Base-by-base conservation (phyloP, 2,113 vertebrate genomes). In the Hyaena hyaena region DNA sequence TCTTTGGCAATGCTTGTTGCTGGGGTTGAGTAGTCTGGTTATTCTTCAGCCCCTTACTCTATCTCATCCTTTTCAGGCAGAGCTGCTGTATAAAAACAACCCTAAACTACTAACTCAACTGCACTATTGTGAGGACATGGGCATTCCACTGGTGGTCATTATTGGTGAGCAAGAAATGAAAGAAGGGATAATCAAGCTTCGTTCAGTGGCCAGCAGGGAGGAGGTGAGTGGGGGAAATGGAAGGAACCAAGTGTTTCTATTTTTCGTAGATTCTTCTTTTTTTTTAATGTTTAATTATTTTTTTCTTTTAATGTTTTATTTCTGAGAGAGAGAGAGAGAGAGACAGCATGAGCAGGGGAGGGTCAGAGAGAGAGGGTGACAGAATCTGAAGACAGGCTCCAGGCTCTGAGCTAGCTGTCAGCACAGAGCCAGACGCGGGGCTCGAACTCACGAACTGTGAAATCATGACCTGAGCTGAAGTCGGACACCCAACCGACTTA, bases 41-140 rank as follows among this genome's bases (percentile, higher is more conserved):
- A 81, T 35, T 92, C 58, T 23, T 81, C 66, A 96, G 12, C 55
- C 24, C 14, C 5, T 23, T 79, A 50, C 31, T 79, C 4, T 80
- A 1, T 87, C 35, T 93, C 28, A 80, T 45, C 9, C 33, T 61
- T 98, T 86, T 55, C 69, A 99, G 99, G 99, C 99, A 82, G 99
- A 99, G 98, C 98, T 99, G 97, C 98, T 99, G 89, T 99, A 99
- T 97, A 99, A 99, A 98, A 99, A 99, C 97, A 99, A 99, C 89
- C 99, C 99, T 21, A 99, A 99, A 95, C 98, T 99, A 93, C 99
- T 99, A 98, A 99, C 98, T 87, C 99, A 99, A 98, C 98, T 99
- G 92, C 99, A 99, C 81, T 99, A 99, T 96, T 99, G 99, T 8
- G 99, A 99, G 98, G 98, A 99, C 85, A 98, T 61, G 0, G 99